These are phyloP conservation scores for Diplogasteroides magnus DNA, from an alignment of 1,140 invertebrate genomes.

Conservation along the genomic window DNA sequence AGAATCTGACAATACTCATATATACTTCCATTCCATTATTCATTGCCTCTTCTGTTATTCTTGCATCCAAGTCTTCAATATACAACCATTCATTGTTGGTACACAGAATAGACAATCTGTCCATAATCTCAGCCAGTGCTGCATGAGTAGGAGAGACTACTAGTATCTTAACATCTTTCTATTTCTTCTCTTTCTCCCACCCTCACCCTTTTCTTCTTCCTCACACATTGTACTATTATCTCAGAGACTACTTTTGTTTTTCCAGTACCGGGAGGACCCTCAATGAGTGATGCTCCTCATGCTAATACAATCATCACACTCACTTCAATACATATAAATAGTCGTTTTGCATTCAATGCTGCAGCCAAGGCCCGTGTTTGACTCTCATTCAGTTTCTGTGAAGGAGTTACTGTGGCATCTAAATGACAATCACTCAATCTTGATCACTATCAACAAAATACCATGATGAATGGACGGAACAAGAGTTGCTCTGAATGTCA, in stretches of 20 bases:
- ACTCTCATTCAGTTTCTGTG: background rate
- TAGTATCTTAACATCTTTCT: too few relatives aligned
- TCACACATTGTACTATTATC: constrained; percentile 57
- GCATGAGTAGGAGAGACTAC: background rate
- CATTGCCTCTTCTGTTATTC: background rate
- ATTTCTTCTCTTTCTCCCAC: too few relatives aligned
- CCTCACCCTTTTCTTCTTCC: constrained; percentile 60
- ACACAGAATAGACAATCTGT: background rate
- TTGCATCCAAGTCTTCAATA: background rate
- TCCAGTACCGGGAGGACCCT: constrained; percentile 38
- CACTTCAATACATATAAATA: background rate
- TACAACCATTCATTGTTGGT: background rate
- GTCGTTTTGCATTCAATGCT: background rate
- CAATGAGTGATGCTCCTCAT: constrained; percentile 32
- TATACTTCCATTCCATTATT: too few relatives aligned
- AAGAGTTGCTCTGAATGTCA: background rate
- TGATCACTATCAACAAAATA: background rate
- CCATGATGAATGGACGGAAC: background rate
- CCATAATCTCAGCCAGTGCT: background rate
- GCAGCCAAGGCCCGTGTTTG: background rate
- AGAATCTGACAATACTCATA: too few relatives aligned
- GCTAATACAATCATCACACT: background rate
- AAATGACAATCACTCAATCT: background rate
- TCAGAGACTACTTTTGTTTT: constrained; percentile 23
- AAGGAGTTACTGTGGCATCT: background rate